A percentile compares a stretch with the other conserved stretches of the same genome.
phyloP scores from a whole-genome alignment of 1,140 invertebrate species.

The Mylabris phalerata region DNA sequence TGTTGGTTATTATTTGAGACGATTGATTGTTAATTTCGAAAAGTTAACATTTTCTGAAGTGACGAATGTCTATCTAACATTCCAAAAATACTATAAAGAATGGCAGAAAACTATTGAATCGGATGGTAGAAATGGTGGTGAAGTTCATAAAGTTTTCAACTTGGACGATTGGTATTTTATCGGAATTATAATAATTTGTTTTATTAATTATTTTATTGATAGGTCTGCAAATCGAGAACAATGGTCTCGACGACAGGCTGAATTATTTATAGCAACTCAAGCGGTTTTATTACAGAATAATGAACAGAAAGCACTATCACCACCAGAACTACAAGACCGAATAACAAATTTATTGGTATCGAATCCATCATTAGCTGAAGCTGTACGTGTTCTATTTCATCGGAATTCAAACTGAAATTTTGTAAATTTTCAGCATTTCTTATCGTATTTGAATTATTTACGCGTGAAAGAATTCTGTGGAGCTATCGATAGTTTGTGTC shows the following conservation, averaged over 20 bases:
- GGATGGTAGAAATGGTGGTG: slow-evolving; percentile 17
- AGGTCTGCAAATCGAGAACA: slow-evolving; percentile 45
- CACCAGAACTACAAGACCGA: slow-evolving; percentile 65
- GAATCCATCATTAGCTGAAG: slow-evolving; percentile 76
- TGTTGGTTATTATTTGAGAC: slow-evolving; percentile 62
- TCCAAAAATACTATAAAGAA: slow-evolving; percentile 55
- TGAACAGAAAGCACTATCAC: slow-evolving; percentile 69
- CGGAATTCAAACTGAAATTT: not conserved
- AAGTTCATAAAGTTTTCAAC: slow-evolving; percentile 10
- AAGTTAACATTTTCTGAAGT: slow-evolving; percentile 77
- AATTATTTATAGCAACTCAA: slow-evolving; percentile 80
- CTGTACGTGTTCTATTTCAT: slow-evolving; percentile 49
- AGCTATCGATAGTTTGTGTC: slow-evolving; percentile 73
- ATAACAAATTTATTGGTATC: slow-evolving; percentile 70
- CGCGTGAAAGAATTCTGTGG: slow-evolving; percentile 82
- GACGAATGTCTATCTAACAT: slow-evolving; percentile 58
- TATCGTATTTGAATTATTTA: slow-evolving; percentile 85
- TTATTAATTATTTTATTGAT: slow-evolving; percentile 9
- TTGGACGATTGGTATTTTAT: slow-evolving; percentile 25
- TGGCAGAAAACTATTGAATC: slow-evolving; percentile 29
- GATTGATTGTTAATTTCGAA: slow-evolving; percentile 73
- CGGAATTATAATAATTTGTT: not conserved
- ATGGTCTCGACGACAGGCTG: slow-evolving; percentile 80
- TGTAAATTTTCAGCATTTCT: slow-evolving; percentile 65
- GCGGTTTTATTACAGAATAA: slow-evolving; percentile 73